Conservation (phyloP, 2,888 invertebrate genomes). For the Dichetophora obliterata region DNA sequence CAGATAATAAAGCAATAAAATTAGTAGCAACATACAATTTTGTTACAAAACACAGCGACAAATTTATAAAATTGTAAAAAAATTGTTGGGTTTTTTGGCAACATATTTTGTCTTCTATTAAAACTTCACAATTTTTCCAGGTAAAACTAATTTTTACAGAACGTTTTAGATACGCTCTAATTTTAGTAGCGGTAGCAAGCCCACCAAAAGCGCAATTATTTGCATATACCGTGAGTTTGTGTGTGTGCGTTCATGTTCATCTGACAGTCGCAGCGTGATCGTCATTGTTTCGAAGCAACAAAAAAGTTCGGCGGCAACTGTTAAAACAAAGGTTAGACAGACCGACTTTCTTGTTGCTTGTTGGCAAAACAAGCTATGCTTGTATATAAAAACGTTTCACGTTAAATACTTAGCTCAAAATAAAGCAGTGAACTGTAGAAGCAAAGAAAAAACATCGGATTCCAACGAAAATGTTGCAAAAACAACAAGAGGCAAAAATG, state of each 20-base stretch:
- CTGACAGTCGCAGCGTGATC: not conserved
- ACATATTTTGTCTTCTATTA: not conserved
- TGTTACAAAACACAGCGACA: not conserved
- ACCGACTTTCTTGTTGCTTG: not conserved
- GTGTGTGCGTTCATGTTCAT: not conserved
- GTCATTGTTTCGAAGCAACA: conserved; percentile 2
- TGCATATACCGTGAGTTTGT: not conserved
- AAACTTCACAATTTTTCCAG: not conserved
- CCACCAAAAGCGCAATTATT: not conserved
- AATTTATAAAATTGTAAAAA: not conserved
- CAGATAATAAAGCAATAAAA: too few species aligned
- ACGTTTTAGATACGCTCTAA: conserved; percentile 21
- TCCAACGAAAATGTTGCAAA: conserved; percentile 41
- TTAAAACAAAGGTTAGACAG: conserved; percentile 31
- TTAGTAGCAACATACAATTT: too few species aligned
- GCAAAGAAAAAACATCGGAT: not conserved
- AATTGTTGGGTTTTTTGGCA: not conserved
- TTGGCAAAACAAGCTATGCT: conserved; percentile 26
- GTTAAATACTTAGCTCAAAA: not conserved
- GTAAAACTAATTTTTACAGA: not conserved
- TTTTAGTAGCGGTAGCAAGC: not conserved
- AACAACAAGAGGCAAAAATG: conserved; percentile 56
- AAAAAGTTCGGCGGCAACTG: conserved; percentile 12
- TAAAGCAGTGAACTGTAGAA: conserved; percentile 1
- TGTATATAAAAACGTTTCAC: not conserved